Evolutionary conservation across 1,140 invertebrate genomes (phyloP).

Genomic region (Elymnias hypermnestra): DNA sequence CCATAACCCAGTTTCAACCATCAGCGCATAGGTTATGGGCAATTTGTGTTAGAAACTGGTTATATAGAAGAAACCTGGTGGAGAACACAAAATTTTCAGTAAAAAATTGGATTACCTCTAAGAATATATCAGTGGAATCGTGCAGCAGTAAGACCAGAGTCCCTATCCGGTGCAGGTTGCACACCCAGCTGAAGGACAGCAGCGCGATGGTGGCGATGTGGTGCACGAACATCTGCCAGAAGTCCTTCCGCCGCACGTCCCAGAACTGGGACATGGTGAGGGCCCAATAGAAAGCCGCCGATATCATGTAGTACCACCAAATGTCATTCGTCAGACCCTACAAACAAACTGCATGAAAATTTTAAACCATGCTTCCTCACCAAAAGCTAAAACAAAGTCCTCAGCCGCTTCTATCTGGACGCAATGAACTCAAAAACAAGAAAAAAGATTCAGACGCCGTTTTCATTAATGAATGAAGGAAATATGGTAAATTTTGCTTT

Average conservation of each 20-base stretch:
- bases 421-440: no score
- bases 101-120: constrained; percentile 81
- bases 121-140: constrained; percentile 95
- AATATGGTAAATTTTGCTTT: no score
- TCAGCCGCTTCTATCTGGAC: no score
- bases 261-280: constrained; percentile 94
- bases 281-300: constrained; percentile 97
- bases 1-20: no score
- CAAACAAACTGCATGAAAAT: constrained; percentile 19
- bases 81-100: background rate
- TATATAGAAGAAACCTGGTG: no score
- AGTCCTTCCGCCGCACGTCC: constrained; percentile 95
- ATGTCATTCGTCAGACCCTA: constrained; percentile 83
- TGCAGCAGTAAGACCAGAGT: constrained; percentile 94
- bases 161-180: constrained; percentile 94
- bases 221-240: constrained; percentile 99
- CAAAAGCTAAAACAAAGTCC: background rate
- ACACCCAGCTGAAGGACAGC: constrained; percentile 94
- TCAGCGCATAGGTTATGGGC: no score
- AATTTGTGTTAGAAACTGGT: no score
- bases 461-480: no score
- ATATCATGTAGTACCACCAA: constrained; percentile 98
- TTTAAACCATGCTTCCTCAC: constrained; percentile 1
- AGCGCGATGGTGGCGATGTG: constrained; percentile 94
- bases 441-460: no score